Conservation (phyloP, 53 echinoderm and acorn worm genomes). For the Astropecten irregularis region DNA sequence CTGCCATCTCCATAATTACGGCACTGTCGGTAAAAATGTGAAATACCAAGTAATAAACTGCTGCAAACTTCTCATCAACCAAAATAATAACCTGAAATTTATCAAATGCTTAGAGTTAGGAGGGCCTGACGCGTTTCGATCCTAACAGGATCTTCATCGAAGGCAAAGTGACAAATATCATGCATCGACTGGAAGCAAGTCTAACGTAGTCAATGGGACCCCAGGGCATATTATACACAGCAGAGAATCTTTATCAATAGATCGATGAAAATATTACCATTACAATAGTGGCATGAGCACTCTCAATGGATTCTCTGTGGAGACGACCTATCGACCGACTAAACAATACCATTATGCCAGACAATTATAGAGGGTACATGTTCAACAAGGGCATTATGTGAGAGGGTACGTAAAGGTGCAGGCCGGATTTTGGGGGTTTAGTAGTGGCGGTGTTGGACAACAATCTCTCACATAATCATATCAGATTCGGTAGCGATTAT, state of each 20-base stretch:
- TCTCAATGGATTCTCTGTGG: not conserved
- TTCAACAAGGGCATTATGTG: not conserved
- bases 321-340: not conserved
- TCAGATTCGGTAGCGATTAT: not conserved
- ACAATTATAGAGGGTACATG: not conserved
- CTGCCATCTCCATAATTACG: too few species aligned
- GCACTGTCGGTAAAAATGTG: too few species aligned
- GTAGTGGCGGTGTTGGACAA: not conserved
- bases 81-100: too few species aligned
- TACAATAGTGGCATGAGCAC: not conserved
- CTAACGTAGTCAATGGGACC: too few species aligned
- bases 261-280: conserved; percentile 17
- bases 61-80: too few species aligned
- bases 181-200: too few species aligned
- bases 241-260: conserved; percentile 24
- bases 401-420: not conserved
- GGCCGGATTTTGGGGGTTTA: not conserved
- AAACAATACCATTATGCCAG: not conserved
- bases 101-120: too few species aligned
- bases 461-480: not conserved
- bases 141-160: too few species aligned
- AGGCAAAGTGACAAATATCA: too few species aligned
- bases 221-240: too few species aligned
- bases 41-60: too few species aligned
- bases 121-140: too few species aligned